Evolutionary conservation across 2,797 vertebrate species (phyloP), one percentile per base, ranked within the genome.

Genomic region (Amblyraja radiata): DNA sequence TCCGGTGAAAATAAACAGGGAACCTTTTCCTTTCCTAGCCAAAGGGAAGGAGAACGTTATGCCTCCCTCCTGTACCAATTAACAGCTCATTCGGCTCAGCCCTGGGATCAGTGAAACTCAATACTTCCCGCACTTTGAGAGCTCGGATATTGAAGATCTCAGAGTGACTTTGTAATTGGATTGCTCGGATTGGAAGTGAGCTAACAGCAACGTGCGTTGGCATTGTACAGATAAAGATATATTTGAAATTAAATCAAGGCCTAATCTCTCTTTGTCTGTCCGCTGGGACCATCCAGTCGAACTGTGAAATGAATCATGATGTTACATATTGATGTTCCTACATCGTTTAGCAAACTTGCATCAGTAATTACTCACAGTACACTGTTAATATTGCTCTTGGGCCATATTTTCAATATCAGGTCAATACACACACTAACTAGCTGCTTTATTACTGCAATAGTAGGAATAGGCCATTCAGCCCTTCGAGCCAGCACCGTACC

Each of bases 361-460:
- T 86, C 83, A 86, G 83, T 86, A 86, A 86, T 86, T 86, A 63
- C 58, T 32, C 14, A 6, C 13, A 63, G 83, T 86, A n/a, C 58
- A 88, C 28, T 18, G n/a, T 88, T 88, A 65, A 88, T 88, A 65
- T 18, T 32, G n/a, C 84, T 13, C 84, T 8, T 7, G 6, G 84
- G 84, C 61, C 18, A n/a, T 65, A 65, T 32, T 65, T 88, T 36
- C 61, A 65, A n/a, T 63, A 65, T 32, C 84, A 9, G 61, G n/a
- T 88, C 84, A 88, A 65, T 88, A 65, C 0, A 16, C 58, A 65
- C 28, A 63, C 28, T 86, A 86, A 65, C 61, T 65, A 86, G 61
- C 58, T 11, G 58, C 58, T 16, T 32, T 86, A 32, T 86, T 7
- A 63, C 58, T 18, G 58, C 83, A 9, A 54, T 3, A 54, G 46